phyloP scores from a whole-genome alignment of 2,888 invertebrate genomes.

The Scaptomyza reducta region DNA sequence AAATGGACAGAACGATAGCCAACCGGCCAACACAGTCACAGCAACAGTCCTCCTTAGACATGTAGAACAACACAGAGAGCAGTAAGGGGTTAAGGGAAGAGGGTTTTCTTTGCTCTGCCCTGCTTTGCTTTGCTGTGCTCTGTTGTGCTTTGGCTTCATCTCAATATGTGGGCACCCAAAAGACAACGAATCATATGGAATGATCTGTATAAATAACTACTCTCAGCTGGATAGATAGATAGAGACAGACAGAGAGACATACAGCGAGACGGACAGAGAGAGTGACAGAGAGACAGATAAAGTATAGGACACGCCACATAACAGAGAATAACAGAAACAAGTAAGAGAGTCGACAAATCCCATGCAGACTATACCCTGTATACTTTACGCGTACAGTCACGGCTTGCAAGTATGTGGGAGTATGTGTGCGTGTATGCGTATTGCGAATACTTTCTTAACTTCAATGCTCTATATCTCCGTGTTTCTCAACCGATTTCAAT shows the following conservation, averaged over 20 bases:
- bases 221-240: constrained; percentile 35
- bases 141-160: constrained; percentile 11
- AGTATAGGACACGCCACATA: constrained; percentile 51
- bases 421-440: no score
- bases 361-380: no score
- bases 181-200: constrained; percentile 41
- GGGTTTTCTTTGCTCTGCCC: constrained; percentile 1
- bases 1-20: constrained; percentile 62
- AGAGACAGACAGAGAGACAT: no score
- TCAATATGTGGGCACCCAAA: constrained; percentile 41
- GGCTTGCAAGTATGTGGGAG: no score
- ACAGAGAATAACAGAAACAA: constrained; percentile 66
- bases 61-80: neutral
- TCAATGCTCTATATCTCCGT: no score
- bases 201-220: constrained; percentile 35
- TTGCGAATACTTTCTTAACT: no score
- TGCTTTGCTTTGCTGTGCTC: neutral
- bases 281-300: constrained; percentile 8
- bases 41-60: constrained; percentile 6
- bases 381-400: no score
- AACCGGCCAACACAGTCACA: neutral
- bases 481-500: no score
- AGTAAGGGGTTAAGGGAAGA: neutral
- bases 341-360: no score
- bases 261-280: constrained; percentile 2